Evolutionary conservation across 2,113 vertebrate species (phyloP).

Genomic region (Ia io): DNA sequence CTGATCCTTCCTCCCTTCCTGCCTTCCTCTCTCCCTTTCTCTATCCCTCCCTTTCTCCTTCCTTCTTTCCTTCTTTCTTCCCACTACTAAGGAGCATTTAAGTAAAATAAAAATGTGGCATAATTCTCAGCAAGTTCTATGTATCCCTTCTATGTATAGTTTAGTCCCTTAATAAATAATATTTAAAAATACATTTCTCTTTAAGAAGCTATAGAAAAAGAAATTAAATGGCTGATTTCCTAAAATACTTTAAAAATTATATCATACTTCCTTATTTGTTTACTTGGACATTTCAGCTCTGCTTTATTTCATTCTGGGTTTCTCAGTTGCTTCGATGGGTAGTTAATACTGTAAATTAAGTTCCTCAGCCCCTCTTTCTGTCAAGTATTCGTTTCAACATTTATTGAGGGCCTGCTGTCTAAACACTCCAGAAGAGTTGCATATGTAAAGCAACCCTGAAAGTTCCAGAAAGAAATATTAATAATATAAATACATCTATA

Average conservation of each 20-base stretch:
- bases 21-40: no score
- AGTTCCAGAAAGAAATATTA: not conserved
- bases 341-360: slow-evolving; percentile 44
- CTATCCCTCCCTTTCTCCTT: not conserved
- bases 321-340: not conserved
- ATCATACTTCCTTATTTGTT: slow-evolving; percentile 24
- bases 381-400: slow-evolving; percentile 4
- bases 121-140: not conserved
- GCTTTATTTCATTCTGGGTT: slow-evolving; percentile 49
- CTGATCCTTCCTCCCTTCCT: not conserved
- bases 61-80: not conserved
- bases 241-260: not conserved
- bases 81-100: not conserved
- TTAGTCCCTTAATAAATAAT: not conserved
- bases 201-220: slow-evolving; percentile 23
- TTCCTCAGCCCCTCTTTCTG: not conserved
- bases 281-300: slow-evolving; percentile 24
- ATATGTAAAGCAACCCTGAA: not conserved
- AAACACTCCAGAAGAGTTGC: not conserved
- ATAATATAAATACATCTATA: not conserved
- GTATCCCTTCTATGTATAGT: not conserved
- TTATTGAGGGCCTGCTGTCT: not conserved
- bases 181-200: not conserved
- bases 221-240: not conserved
- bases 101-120: not conserved